phyloP scores from a whole-genome alignment of 2,888 invertebrate genomes.

The Ochlodes sylvanus region DNA sequence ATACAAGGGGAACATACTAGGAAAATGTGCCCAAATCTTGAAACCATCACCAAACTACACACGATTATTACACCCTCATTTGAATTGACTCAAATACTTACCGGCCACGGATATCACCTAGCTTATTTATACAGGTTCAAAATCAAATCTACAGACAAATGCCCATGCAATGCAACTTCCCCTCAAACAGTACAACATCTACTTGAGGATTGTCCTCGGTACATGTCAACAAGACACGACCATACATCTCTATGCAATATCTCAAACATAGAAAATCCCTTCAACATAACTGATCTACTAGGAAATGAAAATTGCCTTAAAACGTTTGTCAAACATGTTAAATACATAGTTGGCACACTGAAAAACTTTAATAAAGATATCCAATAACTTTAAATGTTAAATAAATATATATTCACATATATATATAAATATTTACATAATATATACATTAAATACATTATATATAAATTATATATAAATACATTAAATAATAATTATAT shows the following conservation, averaged over 20 bases:
- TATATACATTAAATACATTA: too few relatives aligned
- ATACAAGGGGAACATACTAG: constrained; percentile 3
- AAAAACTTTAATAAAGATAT: constrained; percentile 2
- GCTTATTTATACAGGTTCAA: constrained; percentile 24
- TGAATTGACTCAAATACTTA: constrained; percentile 13
- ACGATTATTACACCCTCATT: neutral
- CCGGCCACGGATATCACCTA: constrained; percentile 19
- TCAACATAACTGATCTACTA: neutral
- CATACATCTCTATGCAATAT: neutral
- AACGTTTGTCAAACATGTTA: neutral
- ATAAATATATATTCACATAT: too few relatives aligned
- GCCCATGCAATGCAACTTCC: constrained; percentile 18
- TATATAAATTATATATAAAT: too few relatives aligned
- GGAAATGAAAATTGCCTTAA: neutral
- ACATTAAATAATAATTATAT: too few relatives aligned
- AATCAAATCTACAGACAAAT: constrained; percentile 14
- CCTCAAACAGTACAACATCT: constrained; percentile 5
- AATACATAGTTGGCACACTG: neutral
- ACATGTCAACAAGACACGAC: neutral
- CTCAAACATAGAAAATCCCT: neutral
- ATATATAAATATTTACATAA: too few relatives aligned
- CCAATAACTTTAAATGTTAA: neutral
- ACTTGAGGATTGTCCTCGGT: constrained; percentile 15
- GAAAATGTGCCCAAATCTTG: neutral
- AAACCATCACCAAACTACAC: neutral